These are phyloP conservation scores for Volucella inflata DNA, from an alignment of 2,888 invertebrate genomes.

Conservation along the genomic window DNA sequence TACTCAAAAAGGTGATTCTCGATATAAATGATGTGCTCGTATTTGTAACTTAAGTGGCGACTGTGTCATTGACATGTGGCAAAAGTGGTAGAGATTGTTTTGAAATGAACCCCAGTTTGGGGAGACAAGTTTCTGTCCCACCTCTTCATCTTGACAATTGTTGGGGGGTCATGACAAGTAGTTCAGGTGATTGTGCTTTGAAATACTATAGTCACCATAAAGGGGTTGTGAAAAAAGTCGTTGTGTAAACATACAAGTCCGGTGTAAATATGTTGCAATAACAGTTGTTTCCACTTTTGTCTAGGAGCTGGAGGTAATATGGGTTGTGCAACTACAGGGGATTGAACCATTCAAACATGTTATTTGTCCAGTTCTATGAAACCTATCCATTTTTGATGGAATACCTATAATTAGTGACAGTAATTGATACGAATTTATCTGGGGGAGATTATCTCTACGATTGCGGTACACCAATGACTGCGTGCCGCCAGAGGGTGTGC, in stretches of 20 bases:
- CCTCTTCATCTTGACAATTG: conserved; percentile 14
- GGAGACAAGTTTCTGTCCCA: background rate
- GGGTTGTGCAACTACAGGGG: conserved; percentile 4
- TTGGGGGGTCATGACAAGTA: background rate
- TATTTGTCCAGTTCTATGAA: background rate
- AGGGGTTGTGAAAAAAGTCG: conserved; percentile 6
- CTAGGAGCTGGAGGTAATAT: conserved; percentile 8
- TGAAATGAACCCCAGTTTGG: conserved; percentile 16
- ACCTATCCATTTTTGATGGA: too few relatives aligned
- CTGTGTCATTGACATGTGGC: background rate
- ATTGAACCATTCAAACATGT: conserved; percentile 9
- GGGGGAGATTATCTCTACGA: conserved; percentile 18
- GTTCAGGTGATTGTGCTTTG: background rate
- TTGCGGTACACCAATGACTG: too few relatives aligned
- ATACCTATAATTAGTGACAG: background rate
- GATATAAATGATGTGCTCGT: background rate
- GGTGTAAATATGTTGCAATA: conserved; percentile 9
- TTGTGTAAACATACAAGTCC: background rate
- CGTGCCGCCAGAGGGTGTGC: background rate
- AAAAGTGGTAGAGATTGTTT: conserved; percentile 3
- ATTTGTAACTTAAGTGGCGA: background rate
- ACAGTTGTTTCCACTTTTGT: background rate
- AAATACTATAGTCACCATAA: background rate
- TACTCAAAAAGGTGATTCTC: conserved; percentile 15
- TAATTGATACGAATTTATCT: conserved; percentile 19